A percentile compares a stretch with the other conserved stretches of the same genome.
phyloP scores from a whole-genome alignment of 2,888 invertebrate genomes.

The Abrostola tripartita region DNA sequence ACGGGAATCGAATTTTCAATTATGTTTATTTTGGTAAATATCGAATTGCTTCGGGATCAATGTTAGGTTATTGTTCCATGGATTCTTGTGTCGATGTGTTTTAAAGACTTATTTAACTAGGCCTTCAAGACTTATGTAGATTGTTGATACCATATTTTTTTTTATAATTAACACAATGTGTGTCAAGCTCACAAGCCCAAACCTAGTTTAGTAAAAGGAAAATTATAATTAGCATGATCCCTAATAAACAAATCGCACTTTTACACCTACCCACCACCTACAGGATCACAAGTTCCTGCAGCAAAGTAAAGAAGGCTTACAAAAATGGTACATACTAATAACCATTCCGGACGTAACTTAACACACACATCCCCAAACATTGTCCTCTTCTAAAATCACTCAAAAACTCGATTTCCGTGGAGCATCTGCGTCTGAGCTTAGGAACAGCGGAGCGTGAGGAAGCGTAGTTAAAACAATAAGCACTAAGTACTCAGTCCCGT shows the following conservation, averaged over 20 bases:
- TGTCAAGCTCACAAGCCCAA: no score
- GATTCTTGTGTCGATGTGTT: background rate
- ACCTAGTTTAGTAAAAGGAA: no score
- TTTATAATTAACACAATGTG: no score
- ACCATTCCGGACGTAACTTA: background rate
- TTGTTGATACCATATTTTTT: no score
- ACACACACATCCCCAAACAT: background rate
- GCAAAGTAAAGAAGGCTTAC: no score
- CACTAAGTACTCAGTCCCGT: slow-evolving; percentile 49
- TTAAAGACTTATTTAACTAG: no score
- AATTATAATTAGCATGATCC: no score
- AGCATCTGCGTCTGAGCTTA: background rate
- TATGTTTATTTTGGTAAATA: slow-evolving; percentile 9
- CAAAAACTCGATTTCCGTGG: background rate
- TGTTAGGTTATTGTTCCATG: background rate
- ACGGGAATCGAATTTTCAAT: slow-evolving; percentile 19
- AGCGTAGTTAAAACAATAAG: slow-evolving; percentile 47
- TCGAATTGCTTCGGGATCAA: slow-evolving; percentile 8
- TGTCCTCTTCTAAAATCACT: background rate
- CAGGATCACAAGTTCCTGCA: no score
- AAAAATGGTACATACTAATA: background rate
- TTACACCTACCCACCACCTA: no score
- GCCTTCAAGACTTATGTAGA: no score
- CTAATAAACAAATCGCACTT: no score
- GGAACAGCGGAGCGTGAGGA: slow-evolving; percentile 1